Evolutionary conservation across 2,888 invertebrate genomes (phyloP).

Genomic region (Helobdella robusta): DNA sequence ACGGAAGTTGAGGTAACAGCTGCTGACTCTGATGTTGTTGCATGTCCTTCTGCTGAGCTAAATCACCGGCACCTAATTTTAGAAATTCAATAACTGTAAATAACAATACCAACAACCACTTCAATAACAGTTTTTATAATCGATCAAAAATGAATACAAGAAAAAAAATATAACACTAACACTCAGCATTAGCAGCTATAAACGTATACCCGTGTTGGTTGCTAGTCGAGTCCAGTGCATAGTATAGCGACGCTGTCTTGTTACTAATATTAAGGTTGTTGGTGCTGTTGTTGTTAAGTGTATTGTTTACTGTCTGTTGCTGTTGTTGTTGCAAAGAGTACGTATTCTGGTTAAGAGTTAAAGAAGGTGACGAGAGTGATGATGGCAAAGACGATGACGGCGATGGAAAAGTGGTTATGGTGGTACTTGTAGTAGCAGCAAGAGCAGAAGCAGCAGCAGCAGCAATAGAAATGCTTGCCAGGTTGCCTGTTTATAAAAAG

Average conservation of each 20-base stretch:
- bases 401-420: neutral
- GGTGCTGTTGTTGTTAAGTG: neutral
- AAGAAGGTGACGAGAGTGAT: neutral
- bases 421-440: neutral
- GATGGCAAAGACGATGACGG: neutral
- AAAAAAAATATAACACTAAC: too few species aligned
- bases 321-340: neutral
- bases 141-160: neutral
- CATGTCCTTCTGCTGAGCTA: neutral
- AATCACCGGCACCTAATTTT: neutral
- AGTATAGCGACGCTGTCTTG: neutral
- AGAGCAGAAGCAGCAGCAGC: too few species aligned
- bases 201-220: too few species aligned
- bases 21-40: slow-evolving; percentile 9
- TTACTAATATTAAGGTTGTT: neutral
- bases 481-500: too few species aligned
- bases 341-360: neutral
- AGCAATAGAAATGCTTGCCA: too few species aligned
- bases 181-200: too few species aligned
- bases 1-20: neutral
- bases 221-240: too few species aligned
- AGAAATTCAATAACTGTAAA: neutral
- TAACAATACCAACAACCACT: neutral
- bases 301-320: neutral
- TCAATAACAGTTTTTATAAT: neutral